Base-by-base conservation (phyloP, 2,888 invertebrate genomes). In the Napeogenes sylphis region DNA sequence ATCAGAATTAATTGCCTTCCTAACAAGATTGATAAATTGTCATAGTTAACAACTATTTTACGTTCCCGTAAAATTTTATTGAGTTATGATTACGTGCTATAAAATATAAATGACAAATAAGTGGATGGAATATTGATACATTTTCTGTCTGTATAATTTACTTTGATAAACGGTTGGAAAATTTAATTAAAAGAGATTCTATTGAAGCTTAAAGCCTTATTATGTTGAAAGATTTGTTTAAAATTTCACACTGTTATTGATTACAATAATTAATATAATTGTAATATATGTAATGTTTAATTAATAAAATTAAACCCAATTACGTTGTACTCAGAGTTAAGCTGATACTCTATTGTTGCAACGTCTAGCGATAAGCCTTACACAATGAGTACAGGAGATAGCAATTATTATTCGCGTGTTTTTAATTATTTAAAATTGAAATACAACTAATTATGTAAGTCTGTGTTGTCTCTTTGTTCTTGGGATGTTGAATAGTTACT, bases 1-100 rank as follows among this genome's bases (percentile, higher is more conserved):
- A 75, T 77, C 73, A 70, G 21, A 71, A 79, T 79, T 82, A 78
- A 78, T 69, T 63, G 61, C 54, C 62, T 45, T 55, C 47, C 35
- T 62, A 58, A 67, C 58, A 56, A 64, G 59, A 56, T 63, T 65
- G 51, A 47, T 59, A 64, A 60, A 60, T 38, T 1, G 21, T 21
- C 21, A 21, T 21, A 45, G 45, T 46, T 51, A 45, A 35, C 35
- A 51, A 14, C 32, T 46, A 38, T 45, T 10, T 55, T 56, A 61
- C 45, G 30, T 51, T 46, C 35, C 35, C 6, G 35, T 35, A 35
- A 10, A 42, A 12, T 42, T 10, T 10, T 10, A 12, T 42, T 42
- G 10, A 42, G 42, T 38, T 38, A 38, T 42, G 42, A 42, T 42
- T 42, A 42, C 10, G 12, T 10, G 10, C 42, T 42, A 42, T 42